Percentiles rank a stretch among this genome's conserved stretches.
Evolutionary conservation across 2,888 invertebrate species (phyloP).

Genomic region (Chalcosyrphus nemorum): DNA sequence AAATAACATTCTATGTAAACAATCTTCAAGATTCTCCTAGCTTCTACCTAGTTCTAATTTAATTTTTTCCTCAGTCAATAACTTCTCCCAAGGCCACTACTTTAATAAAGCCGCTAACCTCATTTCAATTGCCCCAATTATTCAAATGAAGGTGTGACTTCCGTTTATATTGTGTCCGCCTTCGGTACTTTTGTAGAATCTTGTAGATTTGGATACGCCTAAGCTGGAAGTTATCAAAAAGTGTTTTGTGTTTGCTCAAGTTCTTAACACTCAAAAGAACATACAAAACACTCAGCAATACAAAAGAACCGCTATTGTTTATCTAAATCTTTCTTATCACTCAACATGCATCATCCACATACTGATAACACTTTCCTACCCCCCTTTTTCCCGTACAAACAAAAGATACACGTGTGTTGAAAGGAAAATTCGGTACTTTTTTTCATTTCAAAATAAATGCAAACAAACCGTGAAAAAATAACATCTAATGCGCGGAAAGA

Average conservation of each 20-base stretch:
- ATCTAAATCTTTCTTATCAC: slow-evolving; percentile 16
- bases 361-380: background rate
- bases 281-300: background rate
- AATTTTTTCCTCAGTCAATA: background rate
- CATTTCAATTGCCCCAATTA: background rate
- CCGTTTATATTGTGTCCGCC: too few species aligned
- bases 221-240: too few species aligned
- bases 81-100: background rate
- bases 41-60: background rate
- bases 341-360: background rate
- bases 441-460: background rate
- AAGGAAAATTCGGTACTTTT: slow-evolving; percentile 16
- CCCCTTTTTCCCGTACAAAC: background rate
- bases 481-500: background rate
- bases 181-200: too few species aligned
- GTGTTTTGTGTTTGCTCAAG: too few species aligned
- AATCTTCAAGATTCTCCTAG: background rate
- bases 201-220: too few species aligned
- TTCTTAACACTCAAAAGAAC: background rate
- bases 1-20: too few species aligned
- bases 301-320: background rate
- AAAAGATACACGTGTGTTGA: background rate
- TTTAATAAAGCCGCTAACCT: background rate
- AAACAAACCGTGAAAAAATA: background rate
- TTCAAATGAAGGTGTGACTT: background rate